These are phyloP conservation scores for Leptobrachium leishanense DNA, from an alignment of 2,113 vertebrate species.

Conservation along the genomic window DNA sequence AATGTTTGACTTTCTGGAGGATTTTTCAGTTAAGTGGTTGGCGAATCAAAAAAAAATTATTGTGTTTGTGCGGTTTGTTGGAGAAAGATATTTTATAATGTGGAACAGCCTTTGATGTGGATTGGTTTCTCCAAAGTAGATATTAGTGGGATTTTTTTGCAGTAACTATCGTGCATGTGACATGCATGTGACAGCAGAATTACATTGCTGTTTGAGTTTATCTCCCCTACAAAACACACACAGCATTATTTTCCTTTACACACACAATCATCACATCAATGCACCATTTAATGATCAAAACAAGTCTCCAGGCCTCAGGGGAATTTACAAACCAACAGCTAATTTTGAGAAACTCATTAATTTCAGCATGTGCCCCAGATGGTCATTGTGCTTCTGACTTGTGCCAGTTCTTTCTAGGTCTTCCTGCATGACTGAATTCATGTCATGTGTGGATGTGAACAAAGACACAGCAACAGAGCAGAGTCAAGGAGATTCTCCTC, in stretches of 20 bases:
- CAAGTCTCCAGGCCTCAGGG: background rate
- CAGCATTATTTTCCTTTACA: background rate
- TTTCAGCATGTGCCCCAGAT: conserved; percentile 37
- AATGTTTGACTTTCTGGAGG: too few species aligned
- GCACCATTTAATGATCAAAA: background rate
- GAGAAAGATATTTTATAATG: too few species aligned
- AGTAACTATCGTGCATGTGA: too few species aligned
- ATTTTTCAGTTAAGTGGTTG: too few species aligned
- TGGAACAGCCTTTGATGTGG: too few species aligned
- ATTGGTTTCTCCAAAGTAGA: too few species aligned
- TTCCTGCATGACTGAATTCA: conserved; percentile 15
- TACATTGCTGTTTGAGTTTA: background rate
- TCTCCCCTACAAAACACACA: background rate
- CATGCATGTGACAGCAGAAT: too few species aligned
- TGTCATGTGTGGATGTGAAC: background rate
- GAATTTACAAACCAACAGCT: conserved; percentile 33
- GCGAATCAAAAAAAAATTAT: too few species aligned
- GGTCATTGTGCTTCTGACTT: background rate
- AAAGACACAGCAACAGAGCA: too few species aligned
- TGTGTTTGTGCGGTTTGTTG: too few species aligned
- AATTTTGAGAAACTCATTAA: conserved; percentile 42
- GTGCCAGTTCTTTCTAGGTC: background rate
- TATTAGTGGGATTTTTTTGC: too few species aligned
- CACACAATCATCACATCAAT: background rate
- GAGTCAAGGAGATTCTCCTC: too few species aligned